phyloP scores from a whole-genome alignment of 1,140 invertebrate species.

The Centruroides sculpturatus region DNA sequence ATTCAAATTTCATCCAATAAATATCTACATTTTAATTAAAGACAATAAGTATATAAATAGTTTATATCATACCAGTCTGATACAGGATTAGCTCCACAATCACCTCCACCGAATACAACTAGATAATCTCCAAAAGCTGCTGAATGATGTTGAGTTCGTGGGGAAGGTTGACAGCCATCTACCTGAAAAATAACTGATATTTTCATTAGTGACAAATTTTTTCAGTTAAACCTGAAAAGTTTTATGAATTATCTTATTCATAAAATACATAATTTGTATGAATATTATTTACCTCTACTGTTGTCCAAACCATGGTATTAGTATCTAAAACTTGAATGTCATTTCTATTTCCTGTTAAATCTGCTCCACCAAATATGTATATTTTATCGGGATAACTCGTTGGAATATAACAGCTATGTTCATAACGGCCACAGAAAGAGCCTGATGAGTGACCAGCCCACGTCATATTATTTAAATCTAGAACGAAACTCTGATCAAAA shows the following conservation, averaged over 20 bases:
- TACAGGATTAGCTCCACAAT: not conserved
- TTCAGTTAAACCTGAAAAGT: no score
- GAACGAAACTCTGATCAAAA: not conserved
- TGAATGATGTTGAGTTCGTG: not conserved
- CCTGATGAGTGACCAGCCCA: not conserved
- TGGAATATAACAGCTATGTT: not conserved
- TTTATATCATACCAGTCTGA: not conserved
- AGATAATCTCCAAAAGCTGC: not conserved
- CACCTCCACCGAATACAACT: not conserved
- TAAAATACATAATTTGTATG: no score
- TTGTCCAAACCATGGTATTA: not conserved
- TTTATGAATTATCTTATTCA: no score
- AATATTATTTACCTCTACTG: not conserved
- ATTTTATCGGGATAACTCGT: not conserved
- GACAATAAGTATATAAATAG: no score
- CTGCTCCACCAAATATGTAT: not conserved
- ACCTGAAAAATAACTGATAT: not conserved
- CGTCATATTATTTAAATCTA: not conserved
- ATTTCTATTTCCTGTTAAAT: not conserved
- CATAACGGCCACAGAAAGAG: not conserved
- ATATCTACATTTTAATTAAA: no score
- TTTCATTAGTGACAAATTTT: no score
- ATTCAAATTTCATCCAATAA: no score
- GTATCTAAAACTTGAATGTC: not conserved
- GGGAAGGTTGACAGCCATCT: not conserved